Conservation (phyloP, 2,113 vertebrate genomes). For the Cavia aperea region DNA sequence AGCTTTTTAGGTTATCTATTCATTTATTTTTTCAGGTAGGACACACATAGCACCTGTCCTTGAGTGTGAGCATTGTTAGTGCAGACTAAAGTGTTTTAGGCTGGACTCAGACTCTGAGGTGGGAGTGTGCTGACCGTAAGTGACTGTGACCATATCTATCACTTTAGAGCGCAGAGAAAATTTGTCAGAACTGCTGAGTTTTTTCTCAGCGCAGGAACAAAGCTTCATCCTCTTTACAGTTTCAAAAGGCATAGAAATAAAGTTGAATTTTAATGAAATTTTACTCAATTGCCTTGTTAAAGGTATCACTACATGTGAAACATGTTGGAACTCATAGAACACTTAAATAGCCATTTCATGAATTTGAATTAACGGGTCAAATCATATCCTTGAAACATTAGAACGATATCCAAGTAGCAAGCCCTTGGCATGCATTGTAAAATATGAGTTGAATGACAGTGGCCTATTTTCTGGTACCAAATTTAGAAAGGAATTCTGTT, state of each 20-base stretch:
- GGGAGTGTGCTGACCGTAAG: background rate
- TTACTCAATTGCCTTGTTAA: background rate
- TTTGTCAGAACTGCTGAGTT: background rate
- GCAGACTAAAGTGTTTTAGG: background rate
- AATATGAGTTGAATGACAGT: background rate
- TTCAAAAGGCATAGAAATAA: constrained; percentile 17
- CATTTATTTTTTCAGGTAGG: background rate
- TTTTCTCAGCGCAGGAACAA: background rate
- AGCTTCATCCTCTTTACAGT: background rate
- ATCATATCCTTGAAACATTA: background rate
- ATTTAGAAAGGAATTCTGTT: background rate
- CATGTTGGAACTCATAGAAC: background rate
- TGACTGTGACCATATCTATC: background rate
- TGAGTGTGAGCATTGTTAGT: background rate
- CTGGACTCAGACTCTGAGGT: background rate
- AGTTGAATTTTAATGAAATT: constrained; percentile 23
- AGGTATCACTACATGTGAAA: background rate
- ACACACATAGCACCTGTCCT: background rate
- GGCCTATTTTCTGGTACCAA: background rate
- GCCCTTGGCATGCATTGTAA: background rate
- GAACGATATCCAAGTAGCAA: background rate
- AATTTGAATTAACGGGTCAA: background rate
- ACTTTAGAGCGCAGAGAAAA: background rate
- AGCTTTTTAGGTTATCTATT: background rate
- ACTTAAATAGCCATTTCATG: background rate